phyloP scores from a whole-genome alignment of 2,113 vertebrate genomes.

The Corythornis madagascariensis region DNA sequence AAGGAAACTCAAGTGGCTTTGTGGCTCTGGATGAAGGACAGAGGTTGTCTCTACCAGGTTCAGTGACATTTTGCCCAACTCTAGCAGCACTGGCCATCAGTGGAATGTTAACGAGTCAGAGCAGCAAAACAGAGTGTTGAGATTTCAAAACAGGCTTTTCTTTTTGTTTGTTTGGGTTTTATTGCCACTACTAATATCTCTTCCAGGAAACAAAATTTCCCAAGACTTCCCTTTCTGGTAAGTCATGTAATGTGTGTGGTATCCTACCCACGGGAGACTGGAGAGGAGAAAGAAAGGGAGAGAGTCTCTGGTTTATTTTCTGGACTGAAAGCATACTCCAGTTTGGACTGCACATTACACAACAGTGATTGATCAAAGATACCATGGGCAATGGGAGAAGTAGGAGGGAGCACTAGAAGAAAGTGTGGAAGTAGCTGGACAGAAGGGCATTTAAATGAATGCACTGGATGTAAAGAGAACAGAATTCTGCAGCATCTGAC shows the following conservation, averaged over 20 bases:
- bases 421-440: neutral
- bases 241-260: neutral
- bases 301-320: neutral
- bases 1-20: neutral
- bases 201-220: slow-evolving; percentile 51
- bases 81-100: neutral
- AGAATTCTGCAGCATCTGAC: neutral
- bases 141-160: slow-evolving; percentile 18
- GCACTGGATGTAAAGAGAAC: neutral
- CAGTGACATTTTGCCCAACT: neutral
- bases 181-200: neutral
- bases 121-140: neutral
- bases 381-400: neutral
- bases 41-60: neutral
- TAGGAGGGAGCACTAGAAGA: neutral
- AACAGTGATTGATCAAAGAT: neutral
- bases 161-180: neutral
- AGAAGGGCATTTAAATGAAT: neutral
- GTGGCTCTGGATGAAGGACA: neutral
- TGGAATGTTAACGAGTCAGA: neutral
- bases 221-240: slow-evolving; percentile 44
- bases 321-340: neutral
- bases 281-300: neutral
- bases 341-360: neutral
- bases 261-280: neutral